These are phyloP conservation scores for Calcarius lapponicus DNA, from an alignment of 2,797 vertebrate genomes.

Conservation along the genomic window DNA sequence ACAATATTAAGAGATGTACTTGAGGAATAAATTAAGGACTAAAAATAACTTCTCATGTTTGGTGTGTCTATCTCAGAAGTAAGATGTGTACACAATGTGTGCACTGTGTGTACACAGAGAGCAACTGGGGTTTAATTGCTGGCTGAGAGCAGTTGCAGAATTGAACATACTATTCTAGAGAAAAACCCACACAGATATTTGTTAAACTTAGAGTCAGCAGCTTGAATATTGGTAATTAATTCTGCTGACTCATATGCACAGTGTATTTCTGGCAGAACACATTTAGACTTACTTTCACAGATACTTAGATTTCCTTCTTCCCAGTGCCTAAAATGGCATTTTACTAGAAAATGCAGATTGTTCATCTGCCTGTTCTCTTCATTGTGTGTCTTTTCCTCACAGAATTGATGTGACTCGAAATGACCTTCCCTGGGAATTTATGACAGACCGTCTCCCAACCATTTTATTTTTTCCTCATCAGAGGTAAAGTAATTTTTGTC, in stretches of 20 bases:
- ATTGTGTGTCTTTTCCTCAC: not conserved
- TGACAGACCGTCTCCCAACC: conserved; percentile 92
- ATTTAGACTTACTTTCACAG: not conserved
- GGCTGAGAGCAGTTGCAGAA: not conserved
- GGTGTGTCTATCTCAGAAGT: not conserved
- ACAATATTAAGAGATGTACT: not conserved
- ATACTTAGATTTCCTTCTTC: not conserved
- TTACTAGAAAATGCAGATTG: not conserved
- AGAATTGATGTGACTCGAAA: conserved; percentile 93
- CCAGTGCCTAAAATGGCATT: not conserved
- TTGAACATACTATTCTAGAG: not conserved
- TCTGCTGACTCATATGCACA: not conserved
- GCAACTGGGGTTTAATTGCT: not conserved
- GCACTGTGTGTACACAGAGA: not conserved
- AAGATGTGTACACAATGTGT: not conserved
- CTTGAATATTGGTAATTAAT: not conserved
- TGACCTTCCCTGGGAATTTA: conserved; percentile 98
- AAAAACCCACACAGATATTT: not conserved
- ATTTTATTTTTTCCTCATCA: conserved; percentile 90
- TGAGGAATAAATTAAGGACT: not conserved
- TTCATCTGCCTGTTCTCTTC: not conserved
- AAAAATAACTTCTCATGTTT: not conserved
- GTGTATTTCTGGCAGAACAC: not conserved
- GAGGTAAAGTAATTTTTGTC: conserved; percentile 79
- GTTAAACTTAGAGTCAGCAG: not conserved